phyloP scores from a whole-genome alignment of 2,888 invertebrate species.

The Athetis lepigone region DNA sequence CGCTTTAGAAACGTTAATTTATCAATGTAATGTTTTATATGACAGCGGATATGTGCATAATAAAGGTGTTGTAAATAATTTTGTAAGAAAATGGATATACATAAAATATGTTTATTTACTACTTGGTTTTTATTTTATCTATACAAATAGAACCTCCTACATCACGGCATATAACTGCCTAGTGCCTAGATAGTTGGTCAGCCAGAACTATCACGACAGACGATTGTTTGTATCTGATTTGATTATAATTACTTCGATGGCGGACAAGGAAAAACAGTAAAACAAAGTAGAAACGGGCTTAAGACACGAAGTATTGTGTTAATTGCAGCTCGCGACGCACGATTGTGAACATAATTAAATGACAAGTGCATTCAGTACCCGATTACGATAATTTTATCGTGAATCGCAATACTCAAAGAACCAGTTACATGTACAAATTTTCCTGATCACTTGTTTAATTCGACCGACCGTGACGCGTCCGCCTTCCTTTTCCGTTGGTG shows the following conservation, averaged over 20 bases:
- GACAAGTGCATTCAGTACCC: constrained; percentile 11
- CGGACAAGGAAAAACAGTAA: constrained; percentile 47
- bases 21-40: constrained; percentile 88
- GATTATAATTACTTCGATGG: constrained; percentile 27
- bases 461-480: constrained; percentile 78
- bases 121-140: constrained; percentile 68
- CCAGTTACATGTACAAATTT: constrained; percentile 66
- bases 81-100: constrained; percentile 88
- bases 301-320: constrained; percentile 10
- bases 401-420: constrained; percentile 52
- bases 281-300: constrained; percentile 17
- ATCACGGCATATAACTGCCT: too few relatives aligned
- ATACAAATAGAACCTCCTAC: too few relatives aligned
- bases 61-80: constrained; percentile 89
- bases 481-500: constrained; percentile 88
- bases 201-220: background rate
- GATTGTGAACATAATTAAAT: constrained; percentile 26
- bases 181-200: background rate
- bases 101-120: constrained; percentile 87
- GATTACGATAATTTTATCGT: constrained; percentile 47
- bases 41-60: constrained; percentile 88
- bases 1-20: constrained; percentile 84
- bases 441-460: constrained; percentile 72
- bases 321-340: constrained; percentile 25
- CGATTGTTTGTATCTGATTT: constrained; percentile 4